Base-by-base conservation (phyloP, 2,113 vertebrate species). In the Clarias magur region DNA sequence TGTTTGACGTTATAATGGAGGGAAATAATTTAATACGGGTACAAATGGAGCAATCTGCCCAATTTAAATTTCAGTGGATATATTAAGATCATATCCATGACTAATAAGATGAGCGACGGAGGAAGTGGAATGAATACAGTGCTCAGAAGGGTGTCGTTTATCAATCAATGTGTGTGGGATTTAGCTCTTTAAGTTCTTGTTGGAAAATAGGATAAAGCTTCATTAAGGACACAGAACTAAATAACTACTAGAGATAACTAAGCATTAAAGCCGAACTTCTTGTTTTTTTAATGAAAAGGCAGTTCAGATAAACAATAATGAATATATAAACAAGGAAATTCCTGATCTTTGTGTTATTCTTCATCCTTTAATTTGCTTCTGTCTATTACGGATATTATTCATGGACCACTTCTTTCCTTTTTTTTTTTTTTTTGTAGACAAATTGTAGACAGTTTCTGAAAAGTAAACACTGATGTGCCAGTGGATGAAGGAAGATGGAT, bases 101-200 rank as follows among this genome's bases (percentile, higher is more conserved):
- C 34, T 75, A 85, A 85, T 85, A 59, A 85, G 30, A 84, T 30
- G 19, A 85, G 38, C n/a, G 57, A 27, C 63, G 57, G 57, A 85
- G 38, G 38, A 68, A 78, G 54, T 57, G 16, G n/a, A 78, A 62
- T 17, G 54, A 65, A 63, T 59, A 80, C 30, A 60, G 17, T 9
- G 72, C 23, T 27, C 34, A 23, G 83, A 85, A 27, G 38, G 27
- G 16, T 7, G n/a, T 72, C 73, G 82, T 70, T 57, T 38, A 73
- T 56, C 48, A 56, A 25, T 72, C 63, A 34, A 0, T 54, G 23
- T n/a, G 42, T 68, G 23, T 65, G 23, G 56, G 79, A 38, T 80
- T 80, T 60, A 80, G 57, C 27, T 60, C 4, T 19, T 11, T 38
- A 38, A 80, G 34, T 17, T 60, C 19, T 12, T 4, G 34, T 34